Percentiles rank a stretch among this genome's conserved stretches.
phyloP scores from a whole-genome alignment of 2,113 vertebrate species.

The Beaufortia kweichowensis region DNA sequence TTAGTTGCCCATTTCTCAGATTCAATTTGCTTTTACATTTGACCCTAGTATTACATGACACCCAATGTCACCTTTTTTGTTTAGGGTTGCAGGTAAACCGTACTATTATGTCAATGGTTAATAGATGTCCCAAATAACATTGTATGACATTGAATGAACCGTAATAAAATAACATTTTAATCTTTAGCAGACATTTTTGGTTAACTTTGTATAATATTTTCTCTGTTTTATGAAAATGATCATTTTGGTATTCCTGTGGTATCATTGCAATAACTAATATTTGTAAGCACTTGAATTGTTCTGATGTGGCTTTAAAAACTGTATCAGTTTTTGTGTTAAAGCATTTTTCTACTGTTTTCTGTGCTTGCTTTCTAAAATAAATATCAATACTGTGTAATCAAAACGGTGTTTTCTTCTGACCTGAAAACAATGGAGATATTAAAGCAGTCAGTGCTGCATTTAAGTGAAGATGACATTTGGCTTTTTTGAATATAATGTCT shows the following conservation, averaged over 20 bases:
- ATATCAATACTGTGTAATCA: constrained; percentile 52
- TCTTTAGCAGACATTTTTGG: constrained; percentile 70
- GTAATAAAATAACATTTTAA: constrained; percentile 50
- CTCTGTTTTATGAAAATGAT: constrained; percentile 65
- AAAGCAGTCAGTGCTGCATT: too few species aligned
- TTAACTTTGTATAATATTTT: constrained; percentile 72
- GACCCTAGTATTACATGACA: constrained; percentile 3
- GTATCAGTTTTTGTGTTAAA: constrained; percentile 71
- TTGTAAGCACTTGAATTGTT: constrained; percentile 72
- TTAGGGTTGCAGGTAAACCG: background rate
- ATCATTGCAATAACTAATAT: constrained; percentile 77
- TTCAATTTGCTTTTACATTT: background rate
- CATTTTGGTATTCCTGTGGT: constrained; percentile 73
- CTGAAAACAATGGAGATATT: too few species aligned
- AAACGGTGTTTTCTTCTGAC: too few species aligned
- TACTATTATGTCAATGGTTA: background rate
- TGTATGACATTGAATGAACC: constrained; percentile 52
- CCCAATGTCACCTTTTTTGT: background rate
- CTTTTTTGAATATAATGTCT: too few species aligned
- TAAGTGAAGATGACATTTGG: too few species aligned
- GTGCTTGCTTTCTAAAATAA: constrained; percentile 78
- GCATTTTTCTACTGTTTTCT: constrained; percentile 73
- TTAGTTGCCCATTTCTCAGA: background rate
- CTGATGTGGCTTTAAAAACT: constrained; percentile 72
- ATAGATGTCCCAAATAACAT: constrained; percentile 21